Evolutionary conservation across 2,113 vertebrate species (phyloP).

Genomic region (Eubucco bourcierii): DNA sequence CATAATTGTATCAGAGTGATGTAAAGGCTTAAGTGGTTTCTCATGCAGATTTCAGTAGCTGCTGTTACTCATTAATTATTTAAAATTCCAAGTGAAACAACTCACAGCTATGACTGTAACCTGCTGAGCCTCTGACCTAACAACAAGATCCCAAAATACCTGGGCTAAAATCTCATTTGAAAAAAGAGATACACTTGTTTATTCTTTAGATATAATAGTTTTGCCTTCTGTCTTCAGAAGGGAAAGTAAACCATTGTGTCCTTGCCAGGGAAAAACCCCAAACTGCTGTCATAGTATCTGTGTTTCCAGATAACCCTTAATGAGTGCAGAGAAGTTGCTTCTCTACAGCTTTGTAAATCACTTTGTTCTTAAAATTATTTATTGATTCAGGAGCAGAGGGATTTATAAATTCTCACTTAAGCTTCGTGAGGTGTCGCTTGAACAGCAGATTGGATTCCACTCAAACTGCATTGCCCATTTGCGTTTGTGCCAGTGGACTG

Average conservation of each 20-base stretch:
- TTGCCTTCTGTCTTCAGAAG: not conserved
- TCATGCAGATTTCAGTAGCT: not conserved
- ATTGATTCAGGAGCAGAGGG: not conserved
- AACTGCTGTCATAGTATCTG: not conserved
- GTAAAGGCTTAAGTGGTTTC: not conserved
- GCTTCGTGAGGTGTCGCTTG: not conserved
- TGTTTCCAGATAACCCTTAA: not conserved
- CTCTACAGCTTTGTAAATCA: not conserved
- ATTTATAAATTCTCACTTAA: not conserved
- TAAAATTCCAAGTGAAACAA: not conserved
- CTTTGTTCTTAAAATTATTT: not conserved
- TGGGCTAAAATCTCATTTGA: not conserved
- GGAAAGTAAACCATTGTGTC: not conserved
- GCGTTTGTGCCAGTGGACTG: not conserved
- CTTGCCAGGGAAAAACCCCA: not conserved
- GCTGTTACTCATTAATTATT: slow-evolving; percentile 26
- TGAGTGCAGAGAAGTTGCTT: not conserved
- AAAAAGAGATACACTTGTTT: not conserved
- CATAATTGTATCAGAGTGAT: not conserved
- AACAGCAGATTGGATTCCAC: not conserved
- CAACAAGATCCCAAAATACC: not conserved
- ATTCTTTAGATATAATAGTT: not conserved
- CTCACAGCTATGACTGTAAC: slow-evolving; percentile 9
- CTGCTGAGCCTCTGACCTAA: not conserved
- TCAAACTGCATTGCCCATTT: not conserved